Evolutionary conservation across 2,797 vertebrate genomes (phyloP).

Genomic region (Sebastolobus alascanus): DNA sequence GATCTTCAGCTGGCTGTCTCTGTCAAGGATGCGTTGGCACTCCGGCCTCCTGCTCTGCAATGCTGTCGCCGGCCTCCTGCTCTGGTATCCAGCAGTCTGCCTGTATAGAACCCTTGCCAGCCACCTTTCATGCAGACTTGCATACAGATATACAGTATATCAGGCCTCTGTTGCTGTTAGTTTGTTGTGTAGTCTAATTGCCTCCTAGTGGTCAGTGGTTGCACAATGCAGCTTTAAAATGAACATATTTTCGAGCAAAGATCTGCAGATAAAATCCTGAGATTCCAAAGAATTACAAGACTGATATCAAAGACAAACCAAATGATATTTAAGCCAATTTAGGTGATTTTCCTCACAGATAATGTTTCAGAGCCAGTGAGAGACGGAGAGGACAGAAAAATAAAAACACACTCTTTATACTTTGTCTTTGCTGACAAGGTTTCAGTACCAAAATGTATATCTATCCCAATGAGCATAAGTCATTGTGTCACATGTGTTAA

Average conservation of each 20-base stretch:
- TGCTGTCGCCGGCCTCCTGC: too few species aligned
- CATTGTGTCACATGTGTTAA: slow-evolving; percentile 6
- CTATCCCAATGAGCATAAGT: neutral
- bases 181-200: neutral
- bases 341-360: neutral
- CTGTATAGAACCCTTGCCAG: too few species aligned
- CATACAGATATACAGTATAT: too few species aligned
- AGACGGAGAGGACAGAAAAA: neutral
- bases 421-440: neutral
- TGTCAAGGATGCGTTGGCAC: too few species aligned
- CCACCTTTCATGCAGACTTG: too few species aligned
- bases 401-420: neutral
- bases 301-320: neutral
- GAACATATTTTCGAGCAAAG: neutral
- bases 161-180: too few species aligned
- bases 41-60: too few species aligned
- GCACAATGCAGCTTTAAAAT: neutral
- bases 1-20: too few species aligned
- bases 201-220: neutral
- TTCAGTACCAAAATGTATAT: neutral
- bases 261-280: neutral
- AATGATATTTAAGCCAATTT: neutral
- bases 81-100: too few species aligned
- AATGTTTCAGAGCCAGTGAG: neutral
- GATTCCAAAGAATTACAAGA: too few species aligned